These are phyloP conservation scores for Drosophila atroscutellata DNA, from an alignment of 2,888 invertebrate species.

Conservation along the genomic window DNA sequence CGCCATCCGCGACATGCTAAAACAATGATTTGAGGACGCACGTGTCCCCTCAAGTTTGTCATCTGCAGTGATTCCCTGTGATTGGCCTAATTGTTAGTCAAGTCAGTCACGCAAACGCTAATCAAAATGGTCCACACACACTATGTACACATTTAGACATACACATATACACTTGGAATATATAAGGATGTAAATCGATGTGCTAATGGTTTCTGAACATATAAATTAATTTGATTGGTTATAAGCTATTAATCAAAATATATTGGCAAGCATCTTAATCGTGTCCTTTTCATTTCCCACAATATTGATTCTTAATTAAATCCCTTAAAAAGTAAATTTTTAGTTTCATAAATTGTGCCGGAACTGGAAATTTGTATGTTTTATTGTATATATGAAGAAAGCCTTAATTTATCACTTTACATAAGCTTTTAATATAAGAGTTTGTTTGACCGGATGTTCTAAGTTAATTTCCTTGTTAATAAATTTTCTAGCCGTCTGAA, in stretches of 20 bases:
- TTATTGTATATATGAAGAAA: neutral
- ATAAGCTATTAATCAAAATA: neutral
- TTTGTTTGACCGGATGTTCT: too few relatives aligned
- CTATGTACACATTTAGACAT: constrained; percentile 2
- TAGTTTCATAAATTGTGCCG: neutral
- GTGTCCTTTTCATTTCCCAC: neutral
- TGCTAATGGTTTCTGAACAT: neutral
- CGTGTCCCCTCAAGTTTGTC: constrained; percentile 50
- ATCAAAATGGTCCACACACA: constrained; percentile 12
- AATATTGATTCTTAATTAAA: neutral
- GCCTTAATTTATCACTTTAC: too few relatives aligned
- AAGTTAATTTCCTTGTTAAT: too few relatives aligned
- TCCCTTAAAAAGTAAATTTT: neutral
- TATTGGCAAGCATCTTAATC: neutral
- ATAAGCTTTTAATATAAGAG: too few relatives aligned
- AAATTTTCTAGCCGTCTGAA: neutral
- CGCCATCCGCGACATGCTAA: constrained; percentile 33
- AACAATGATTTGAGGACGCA: constrained; percentile 69
- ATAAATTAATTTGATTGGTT: neutral
- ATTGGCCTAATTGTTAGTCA: constrained; percentile 74
- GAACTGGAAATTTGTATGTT: neutral
- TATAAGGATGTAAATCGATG: constrained; percentile 12
- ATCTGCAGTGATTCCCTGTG: constrained; percentile 55
- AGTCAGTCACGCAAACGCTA: constrained; percentile 42
- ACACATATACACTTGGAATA: constrained; percentile 5